phyloP scores from a whole-genome alignment of 2,113 vertebrate genomes.

The Craseonycteris thonglongyai region DNA sequence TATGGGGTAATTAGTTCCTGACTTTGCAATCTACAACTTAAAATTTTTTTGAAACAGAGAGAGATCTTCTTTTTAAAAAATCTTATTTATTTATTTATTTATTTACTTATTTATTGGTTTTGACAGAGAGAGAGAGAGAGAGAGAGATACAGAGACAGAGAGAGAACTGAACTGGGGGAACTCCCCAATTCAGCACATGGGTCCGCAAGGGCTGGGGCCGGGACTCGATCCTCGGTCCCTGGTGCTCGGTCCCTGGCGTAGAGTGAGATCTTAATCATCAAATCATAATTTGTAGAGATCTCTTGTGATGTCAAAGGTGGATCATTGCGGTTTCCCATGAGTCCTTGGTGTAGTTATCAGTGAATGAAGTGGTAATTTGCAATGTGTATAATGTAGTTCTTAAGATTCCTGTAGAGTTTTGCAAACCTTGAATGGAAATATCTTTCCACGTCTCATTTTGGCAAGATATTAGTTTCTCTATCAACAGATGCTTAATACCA shows the following conservation, averaged over 20 bases:
- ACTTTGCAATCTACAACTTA: neutral
- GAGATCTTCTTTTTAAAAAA: too few relatives aligned
- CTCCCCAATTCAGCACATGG: too few relatives aligned
- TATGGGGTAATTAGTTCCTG: conserved; percentile 9
- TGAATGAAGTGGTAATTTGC: neutral
- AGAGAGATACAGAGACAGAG: too few relatives aligned
- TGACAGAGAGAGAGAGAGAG: too few relatives aligned
- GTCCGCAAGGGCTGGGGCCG: too few relatives aligned
- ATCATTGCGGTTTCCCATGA: neutral
- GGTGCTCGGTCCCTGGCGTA: too few relatives aligned
- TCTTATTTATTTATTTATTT: too few relatives aligned
- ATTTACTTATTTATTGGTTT: too few relatives aligned
- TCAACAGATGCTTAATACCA: neutral
- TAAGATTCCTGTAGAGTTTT: neutral
- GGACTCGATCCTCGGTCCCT: too few relatives aligned
- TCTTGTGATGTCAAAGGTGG: neutral
- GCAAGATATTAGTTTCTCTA: neutral
- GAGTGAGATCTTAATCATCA: neutral
- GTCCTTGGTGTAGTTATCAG: neutral
- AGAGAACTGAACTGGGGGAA: too few relatives aligned
- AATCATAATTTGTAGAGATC: neutral
- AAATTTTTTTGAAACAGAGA: neutral
- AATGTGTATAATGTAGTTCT: neutral
- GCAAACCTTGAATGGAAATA: neutral
- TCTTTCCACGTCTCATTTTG: neutral